phyloP scores from a whole-genome alignment of 2,888 invertebrate species.

The Cybosia mesomella region DNA sequence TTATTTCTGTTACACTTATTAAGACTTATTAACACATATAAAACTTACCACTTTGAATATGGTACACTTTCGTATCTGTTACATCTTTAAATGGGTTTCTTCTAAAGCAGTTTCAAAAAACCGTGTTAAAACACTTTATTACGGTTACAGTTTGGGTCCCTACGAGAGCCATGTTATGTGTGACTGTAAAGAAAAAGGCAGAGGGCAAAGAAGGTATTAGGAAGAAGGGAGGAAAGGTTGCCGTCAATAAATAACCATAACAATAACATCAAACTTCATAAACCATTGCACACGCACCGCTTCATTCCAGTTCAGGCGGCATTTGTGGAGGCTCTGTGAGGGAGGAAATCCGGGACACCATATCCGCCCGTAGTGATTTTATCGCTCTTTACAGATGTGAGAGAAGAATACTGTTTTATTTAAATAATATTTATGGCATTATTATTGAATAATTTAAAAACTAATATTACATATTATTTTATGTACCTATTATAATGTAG shows the following conservation, averaged over 20 bases:
- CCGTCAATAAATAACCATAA: not conserved
- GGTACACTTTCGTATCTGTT: too few relatives aligned
- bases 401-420: not conserved
- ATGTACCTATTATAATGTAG: too few relatives aligned
- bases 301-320: slow-evolving; percentile 1
- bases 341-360: slow-evolving; percentile 14
- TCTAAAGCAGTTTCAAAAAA: too few relatives aligned
- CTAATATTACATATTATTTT: too few relatives aligned
- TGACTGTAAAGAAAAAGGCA: not conserved
- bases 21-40: too few relatives aligned
- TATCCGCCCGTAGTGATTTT: slow-evolving; percentile 5
- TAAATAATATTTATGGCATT: not conserved
- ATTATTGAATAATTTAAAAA: too few relatives aligned
- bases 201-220: not conserved
- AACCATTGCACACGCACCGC: not conserved
- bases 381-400: not conserved
- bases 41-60: too few relatives aligned
- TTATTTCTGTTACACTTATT: too few relatives aligned
- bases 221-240: not conserved
- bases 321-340: slow-evolving; percentile 15
- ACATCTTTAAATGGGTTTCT: too few relatives aligned
- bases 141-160: too few relatives aligned
- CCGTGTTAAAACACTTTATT: too few relatives aligned
- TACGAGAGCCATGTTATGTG: too few relatives aligned
- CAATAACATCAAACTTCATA: slow-evolving; percentile 1